Evolutionary conservation across 2,888 invertebrate genomes (phyloP), one percentile per base, ranked within the genome.

Genomic region (Volucella inanis): DNA sequence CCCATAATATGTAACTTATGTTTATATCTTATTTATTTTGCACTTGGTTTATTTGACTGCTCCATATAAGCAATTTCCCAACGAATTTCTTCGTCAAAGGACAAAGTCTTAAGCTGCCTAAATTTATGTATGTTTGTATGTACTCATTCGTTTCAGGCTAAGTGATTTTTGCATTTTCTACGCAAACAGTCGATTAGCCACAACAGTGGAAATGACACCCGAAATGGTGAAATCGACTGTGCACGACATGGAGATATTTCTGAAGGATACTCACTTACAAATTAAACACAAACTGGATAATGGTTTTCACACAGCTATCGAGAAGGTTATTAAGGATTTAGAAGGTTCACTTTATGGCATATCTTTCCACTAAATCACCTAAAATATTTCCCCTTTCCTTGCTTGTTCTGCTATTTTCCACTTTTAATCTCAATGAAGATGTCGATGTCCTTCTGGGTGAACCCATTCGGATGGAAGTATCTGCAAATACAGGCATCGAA

Each of bases 401-500:
- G 64, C 38, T 49, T 49, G 61, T 67, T 85, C 43, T 9, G n/a
- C 39, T 39, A 3, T 43, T 59, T 39, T 59, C 18, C 57, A 65
- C 31, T n/a, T 54, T 52, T 72, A 41, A 15, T 61, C 0, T n/a
- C 52, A 38, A 57, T 75, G 55, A 31, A 92, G 97, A 95, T 91
- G 94, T 96, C 47, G 95, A 95, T 89, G 93, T 94, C 67, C 93
- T 96, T 87, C 93, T 97, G 62, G 97, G 96, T 4, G 94, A 94
- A 88, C 96, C 96, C n/a, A 95, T 96, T 89, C 96, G 95, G 91
- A 93, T 94, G 88, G 95, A 96, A 89, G 93, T 96, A 88, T 94
- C 95, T 18, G 93, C 93, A 22, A 96, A 96, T 90, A 96, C 96
- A 77, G 96, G 96, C 83, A 93, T 96, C 74, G 96, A 96, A 90